Evolutionary conservation across 2,888 invertebrate species (phyloP), one percentile per base, ranked within the genome.

Genomic region (Criorhina ranunculi): DNA sequence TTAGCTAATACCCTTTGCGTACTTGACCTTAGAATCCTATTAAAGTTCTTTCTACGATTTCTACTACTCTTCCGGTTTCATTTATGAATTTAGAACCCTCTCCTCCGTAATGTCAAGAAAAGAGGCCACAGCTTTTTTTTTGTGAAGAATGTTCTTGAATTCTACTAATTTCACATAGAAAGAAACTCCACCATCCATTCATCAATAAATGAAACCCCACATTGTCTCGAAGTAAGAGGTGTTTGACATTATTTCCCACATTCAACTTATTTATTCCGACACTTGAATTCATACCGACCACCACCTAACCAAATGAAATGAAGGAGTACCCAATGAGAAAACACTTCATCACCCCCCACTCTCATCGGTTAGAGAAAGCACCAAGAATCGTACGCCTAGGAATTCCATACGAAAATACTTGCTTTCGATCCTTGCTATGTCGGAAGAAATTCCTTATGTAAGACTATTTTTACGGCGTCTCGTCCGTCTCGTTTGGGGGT

Each of bases 341-440:
- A 33, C 35, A 11, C 40, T 17, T n/a, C 77, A 29, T 29, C 29
- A 37, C 44, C 44, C n/a, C n/a, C 19, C 6, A 53, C 33, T 15
- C 57, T 24, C 37, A 31, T 9, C 19, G 1, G 7, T 11, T 3
- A 0, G 15, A 19, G 17, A 9, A 44, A 33, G 11, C 49, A 69
- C 49, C 44, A 29, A 7, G 64, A 79, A 42, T 17, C 72, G 19
- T 44, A 83, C 62, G 69, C 51, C 11, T 5, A 51, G 29, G 69
- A 73, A 83, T 83, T 78, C 79, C 78, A 57, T 49, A 75, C 79
- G 11, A 79, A 83, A 83, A 83, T 79, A 75, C 69, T 79, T 73
- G 11, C 8, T 46, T 69, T 40, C 69, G 70, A 70, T 72, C 79
- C 73, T 64, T 62, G 44, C 49, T 44, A 17, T 19, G 5, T 35